Conservation (phyloP, 2,113 vertebrate genomes). For the Podarcis muralis region DNA sequence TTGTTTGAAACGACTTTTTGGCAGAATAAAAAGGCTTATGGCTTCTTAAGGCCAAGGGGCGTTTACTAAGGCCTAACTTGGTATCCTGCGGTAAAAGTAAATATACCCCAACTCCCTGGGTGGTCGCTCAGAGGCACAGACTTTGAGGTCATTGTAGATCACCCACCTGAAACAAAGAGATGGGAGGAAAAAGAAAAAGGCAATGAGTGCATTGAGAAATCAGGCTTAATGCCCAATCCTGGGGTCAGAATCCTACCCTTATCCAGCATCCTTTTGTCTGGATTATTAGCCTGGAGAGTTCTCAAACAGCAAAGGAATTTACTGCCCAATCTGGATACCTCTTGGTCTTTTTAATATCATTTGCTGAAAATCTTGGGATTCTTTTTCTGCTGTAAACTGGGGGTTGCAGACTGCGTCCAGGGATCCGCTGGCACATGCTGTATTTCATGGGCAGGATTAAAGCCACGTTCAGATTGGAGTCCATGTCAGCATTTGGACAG, state of each 20-base stretch:
- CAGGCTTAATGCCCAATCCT: background rate
- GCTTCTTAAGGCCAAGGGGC: conserved; percentile 72
- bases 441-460: background rate
- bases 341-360: too few relatives aligned
- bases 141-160: conserved; percentile 98
- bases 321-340: too few relatives aligned
- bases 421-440: background rate
- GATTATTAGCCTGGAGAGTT: background rate
- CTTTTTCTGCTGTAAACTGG: too few relatives aligned
- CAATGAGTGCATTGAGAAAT: background rate
- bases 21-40: conserved; percentile 77
- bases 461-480: background rate
- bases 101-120: conserved; percentile 98
- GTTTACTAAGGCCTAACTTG: conserved; percentile 79
- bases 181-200: conserved; percentile 12
- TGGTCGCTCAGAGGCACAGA: conserved; percentile 96
- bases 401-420: background rate
- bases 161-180: conserved; percentile 87
- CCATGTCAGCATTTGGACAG: background rate
- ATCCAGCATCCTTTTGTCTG: background rate
- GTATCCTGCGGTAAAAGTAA: conserved; percentile 96
- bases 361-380: background rate
- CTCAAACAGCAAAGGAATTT: background rate
- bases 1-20: conserved; percentile 63
- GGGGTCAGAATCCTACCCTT: background rate